phyloP scores from a whole-genome alignment of 1,140 invertebrate genomes.

The Drosophila athabasca region DNA sequence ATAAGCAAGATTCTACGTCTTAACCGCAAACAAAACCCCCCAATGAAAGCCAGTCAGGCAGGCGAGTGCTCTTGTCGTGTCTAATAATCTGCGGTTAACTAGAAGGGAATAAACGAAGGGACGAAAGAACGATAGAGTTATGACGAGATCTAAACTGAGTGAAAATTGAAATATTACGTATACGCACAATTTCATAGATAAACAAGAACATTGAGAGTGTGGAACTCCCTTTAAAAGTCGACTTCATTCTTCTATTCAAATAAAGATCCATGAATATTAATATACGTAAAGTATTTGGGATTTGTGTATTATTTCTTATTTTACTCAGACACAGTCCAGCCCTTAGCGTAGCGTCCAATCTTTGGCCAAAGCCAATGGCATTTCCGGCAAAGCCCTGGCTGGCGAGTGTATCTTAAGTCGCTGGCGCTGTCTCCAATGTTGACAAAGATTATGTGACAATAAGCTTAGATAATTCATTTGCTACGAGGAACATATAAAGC shows the following conservation, averaged over 20 bases:
- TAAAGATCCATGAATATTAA: too few species aligned
- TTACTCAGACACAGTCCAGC: too few species aligned
- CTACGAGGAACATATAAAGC: slow-evolving; percentile 48
- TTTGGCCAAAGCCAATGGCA: slow-evolving; percentile 7
- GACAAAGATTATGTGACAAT: slow-evolving; percentile 64
- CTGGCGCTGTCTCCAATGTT: slow-evolving; percentile 35
- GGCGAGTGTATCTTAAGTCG: slow-evolving; percentile 35
- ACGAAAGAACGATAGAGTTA: background rate
- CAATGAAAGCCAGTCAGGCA: slow-evolving; percentile 12
- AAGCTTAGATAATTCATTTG: slow-evolving; percentile 54
- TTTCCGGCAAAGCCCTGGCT: slow-evolving; percentile 24
- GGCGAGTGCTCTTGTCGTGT: slow-evolving; percentile 21
- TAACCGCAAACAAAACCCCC: slow-evolving; percentile 2
- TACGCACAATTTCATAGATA: slow-evolving; percentile 6
- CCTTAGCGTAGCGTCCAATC: too few species aligned
- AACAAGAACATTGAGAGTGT: too few species aligned
- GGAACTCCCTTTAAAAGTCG: too few species aligned
- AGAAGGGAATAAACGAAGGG: background rate
- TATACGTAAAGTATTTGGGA: too few species aligned
- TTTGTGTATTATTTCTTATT: too few species aligned
- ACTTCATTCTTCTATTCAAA: too few species aligned
- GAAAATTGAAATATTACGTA: slow-evolving; percentile 44
- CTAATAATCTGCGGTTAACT: slow-evolving; percentile 26
- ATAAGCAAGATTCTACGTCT: background rate
- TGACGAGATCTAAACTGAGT: slow-evolving; percentile 12